A percentile compares a stretch with the other conserved stretches of the same genome.
These are phyloP conservation scores for Chaitophorus viminalis DNA, from an alignment of 2,888 invertebrate genomes.

Conservation along the genomic window DNA sequence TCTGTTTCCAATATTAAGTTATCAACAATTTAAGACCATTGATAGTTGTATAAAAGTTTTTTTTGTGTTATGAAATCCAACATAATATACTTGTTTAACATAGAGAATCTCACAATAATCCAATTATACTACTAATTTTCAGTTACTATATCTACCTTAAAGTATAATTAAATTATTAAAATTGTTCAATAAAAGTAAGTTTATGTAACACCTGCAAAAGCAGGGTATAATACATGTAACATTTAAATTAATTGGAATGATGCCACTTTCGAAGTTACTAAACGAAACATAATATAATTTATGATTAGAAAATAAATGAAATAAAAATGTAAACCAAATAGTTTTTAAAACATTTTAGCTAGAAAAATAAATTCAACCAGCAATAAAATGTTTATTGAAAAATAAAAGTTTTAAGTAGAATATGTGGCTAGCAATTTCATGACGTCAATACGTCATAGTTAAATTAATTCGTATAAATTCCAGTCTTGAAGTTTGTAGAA, in stretches of 20 bases:
- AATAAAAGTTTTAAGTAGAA: constrained; percentile 17
- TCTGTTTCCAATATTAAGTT: too few relatives aligned
- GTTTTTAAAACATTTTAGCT: background rate
- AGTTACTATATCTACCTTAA: too few relatives aligned
- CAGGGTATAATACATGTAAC: background rate
- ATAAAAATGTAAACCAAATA: background rate
- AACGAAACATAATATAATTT: constrained; percentile 3
- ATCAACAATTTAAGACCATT: too few relatives aligned
- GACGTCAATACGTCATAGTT: background rate
- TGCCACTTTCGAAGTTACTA: constrained; percentile 2
- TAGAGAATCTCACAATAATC: too few relatives aligned
- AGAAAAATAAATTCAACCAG: constrained; percentile 1
- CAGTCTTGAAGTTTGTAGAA: constrained; percentile 17
- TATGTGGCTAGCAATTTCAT: too few relatives aligned
- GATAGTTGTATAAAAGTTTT: too few relatives aligned
- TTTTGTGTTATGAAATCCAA: too few relatives aligned
- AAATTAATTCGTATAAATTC: background rate
- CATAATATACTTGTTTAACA: too few relatives aligned
- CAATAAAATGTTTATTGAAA: constrained; percentile 7
- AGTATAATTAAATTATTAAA: too few relatives aligned
- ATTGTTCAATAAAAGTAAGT: background rate
- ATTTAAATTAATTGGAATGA: background rate
- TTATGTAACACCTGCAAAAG: too few relatives aligned
- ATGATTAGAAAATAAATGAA: background rate
- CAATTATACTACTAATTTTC: too few relatives aligned